phyloP scores from a whole-genome alignment of 92 coral and sea anemone species.

The Epizoanthus scotinus region DNA sequence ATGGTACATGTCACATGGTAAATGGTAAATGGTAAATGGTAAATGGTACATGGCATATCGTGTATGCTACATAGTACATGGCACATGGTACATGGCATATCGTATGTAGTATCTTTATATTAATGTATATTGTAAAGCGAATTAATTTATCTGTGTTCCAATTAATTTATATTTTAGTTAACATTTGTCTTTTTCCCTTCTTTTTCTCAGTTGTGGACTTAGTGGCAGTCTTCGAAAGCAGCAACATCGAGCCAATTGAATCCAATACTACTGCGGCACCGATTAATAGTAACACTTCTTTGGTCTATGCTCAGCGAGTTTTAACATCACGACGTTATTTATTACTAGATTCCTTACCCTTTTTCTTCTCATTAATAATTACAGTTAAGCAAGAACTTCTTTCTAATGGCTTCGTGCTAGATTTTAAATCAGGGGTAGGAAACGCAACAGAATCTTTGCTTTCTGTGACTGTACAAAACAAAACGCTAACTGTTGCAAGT shows the following conservation, averaged over 20 bases:
- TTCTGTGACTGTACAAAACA: slow-evolving; percentile 2
- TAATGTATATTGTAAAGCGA: too few relatives aligned
- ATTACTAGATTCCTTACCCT: slow-evolving; percentile 39
- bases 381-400: slow-evolving; percentile 18
- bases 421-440: slow-evolving; percentile 27
- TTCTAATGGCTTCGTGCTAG: slow-evolving; percentile 36
- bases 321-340: slow-evolving; percentile 33
- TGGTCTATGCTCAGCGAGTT: not conserved
- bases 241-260: slow-evolving; percentile 36
- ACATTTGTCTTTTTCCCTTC: not conserved
- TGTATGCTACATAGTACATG: too few relatives aligned
- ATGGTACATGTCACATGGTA: too few relatives aligned
- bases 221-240: slow-evolving; percentile 42
- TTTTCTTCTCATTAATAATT: slow-evolving; percentile 26
- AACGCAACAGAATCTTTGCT: slow-evolving; percentile 14
- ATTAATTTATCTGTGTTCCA: too few relatives aligned
- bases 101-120: too few relatives aligned
- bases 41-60: too few relatives aligned
- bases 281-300: not conserved
- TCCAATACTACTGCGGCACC: slow-evolving; percentile 23
- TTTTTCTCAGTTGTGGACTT: slow-evolving; percentile 29
- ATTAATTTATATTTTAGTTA: too few relatives aligned
- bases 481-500: not conserved
- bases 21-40: too few relatives aligned
- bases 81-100: too few relatives aligned